Evolutionary conservation across 2,797 vertebrate species (phyloP), one percentile per base, ranked within the genome.

Genomic region (Coranthus polyacanthus): DNA sequence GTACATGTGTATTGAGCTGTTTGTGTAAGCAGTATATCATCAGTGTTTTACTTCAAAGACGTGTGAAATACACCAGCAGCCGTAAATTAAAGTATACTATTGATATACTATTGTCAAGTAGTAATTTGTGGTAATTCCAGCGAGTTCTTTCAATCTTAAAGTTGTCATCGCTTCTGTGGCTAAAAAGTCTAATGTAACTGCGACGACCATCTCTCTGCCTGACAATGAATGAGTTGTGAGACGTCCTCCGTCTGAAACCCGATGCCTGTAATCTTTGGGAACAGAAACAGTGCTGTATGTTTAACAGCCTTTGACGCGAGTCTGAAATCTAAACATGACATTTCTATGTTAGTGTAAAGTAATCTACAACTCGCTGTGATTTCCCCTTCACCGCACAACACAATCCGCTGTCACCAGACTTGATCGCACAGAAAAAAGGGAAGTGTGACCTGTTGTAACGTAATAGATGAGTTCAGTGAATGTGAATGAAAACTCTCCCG

Each of bases 281-380:
- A 73, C 45, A 70, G 72, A 75, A 82, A 68, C 76, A 64, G 56
- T 42, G 57, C 44, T 68, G 67, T 17, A 20, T 70, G 72, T 76
- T 66, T 36, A 54, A 42, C 44, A n/a, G 43, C 44, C 51, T 75
- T 67, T 82, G 68, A 82, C 67, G 49, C 75, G 71, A 37, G 32
- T 72, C 65, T 55, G 41, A 75, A 82, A 75, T 82, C 67, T 81
- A 79, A 86, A 82, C 80, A 79, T 77, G 60, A 66, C 77, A 82
- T 87, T 78, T 84, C 37, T 44, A 4, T 78, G 78, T 66, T 75
- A 59, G 68, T 82, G 61, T 75, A 77, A 79, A 71, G 66, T 59
- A 17, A 42, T 3, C 29, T 32, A 32, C 29, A 32, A 18, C 57
- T 36, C 4, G 0, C 21, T 7, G 43, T 39, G 49, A 70, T 26